Evolutionary conservation across 1,140 invertebrate species (phyloP), one percentile per base, ranked within the genome.

Genomic region (Oppia nitens): DNA sequence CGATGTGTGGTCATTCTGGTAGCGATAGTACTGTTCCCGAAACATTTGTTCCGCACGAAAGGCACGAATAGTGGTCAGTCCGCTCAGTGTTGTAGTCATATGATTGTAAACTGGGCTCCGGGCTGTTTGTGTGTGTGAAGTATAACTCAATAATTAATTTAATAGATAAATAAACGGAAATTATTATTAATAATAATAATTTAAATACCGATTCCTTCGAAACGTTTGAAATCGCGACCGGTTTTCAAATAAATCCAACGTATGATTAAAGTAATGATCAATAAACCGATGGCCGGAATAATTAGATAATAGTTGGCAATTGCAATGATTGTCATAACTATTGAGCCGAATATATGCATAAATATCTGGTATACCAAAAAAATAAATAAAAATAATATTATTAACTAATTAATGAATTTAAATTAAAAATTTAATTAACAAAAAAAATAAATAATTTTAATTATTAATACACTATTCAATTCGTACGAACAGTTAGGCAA

Each of bases 161-260:
- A 40, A 40, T 9, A 9, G 17, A 40, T 9, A 9, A 6, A 40
- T 9, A 40, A 6, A 9, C 17, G n/a, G 17, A 6, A 6, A 40
- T 40, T 40, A 40, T 17, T 40, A 17, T 40, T 40, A 9, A 9
- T 17, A 9, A 9, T 57, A 87, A 75, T 23, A 84, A n/a, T n/a
- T n/a, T 85, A 0, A 87, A 85, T 26, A 75, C 75, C 21, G 68
- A 83, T 80, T 68, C 83, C 85, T 77, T 94, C 89, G 58, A 93
- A 75, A 60, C 89, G 78, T 73, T 93, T 92, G 17, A 93, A 76
- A 72, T 83, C 86, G 57, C 87, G 75, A 24, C 85, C 86, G 0
- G 87, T 85, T 26, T 75, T 75, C n/a, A 94, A 73, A 70, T 92
- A 94, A 67, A 87, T 81, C 55, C 76, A 73, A 40, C 87, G 71